Conservation (phyloP, 2,113 vertebrate species). For the Elephantulus edwardii region DNA sequence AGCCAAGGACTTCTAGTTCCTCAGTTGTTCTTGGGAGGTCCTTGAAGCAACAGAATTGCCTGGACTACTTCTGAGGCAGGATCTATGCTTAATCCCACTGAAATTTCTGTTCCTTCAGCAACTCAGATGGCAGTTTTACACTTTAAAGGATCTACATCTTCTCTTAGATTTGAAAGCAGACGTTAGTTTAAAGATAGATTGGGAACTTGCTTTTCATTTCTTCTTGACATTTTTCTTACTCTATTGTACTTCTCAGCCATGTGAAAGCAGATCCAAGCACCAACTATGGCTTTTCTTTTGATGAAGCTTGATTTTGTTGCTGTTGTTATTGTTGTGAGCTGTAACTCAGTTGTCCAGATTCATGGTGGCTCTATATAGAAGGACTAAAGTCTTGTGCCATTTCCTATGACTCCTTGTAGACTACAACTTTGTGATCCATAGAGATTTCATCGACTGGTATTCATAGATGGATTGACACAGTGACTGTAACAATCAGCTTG, state of each 20-base stretch:
- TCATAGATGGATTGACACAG: too few species aligned
- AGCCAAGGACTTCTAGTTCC: neutral
- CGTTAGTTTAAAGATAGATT: neutral
- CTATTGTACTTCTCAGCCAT: neutral
- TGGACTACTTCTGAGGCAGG: rapidly evolving
- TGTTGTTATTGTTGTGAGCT: neutral
- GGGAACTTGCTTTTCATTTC: neutral
- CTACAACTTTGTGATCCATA: neutral
- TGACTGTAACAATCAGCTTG: too few species aligned
- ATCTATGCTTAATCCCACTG: neutral
- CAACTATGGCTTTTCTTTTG: neutral
- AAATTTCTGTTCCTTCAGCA: neutral
- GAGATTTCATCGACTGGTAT: neutral
- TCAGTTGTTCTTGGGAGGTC: neutral
- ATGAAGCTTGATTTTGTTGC: neutral
- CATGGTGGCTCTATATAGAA: neutral
- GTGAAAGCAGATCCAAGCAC: neutral
- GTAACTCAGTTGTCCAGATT: neutral
- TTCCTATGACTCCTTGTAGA: neutral
- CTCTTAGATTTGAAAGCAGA: neutral
- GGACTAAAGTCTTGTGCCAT: neutral
- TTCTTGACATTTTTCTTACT: neutral
- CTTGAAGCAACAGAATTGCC: neutral
- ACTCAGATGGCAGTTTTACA: neutral
- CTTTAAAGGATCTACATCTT: neutral